Percentiles rank a stretch among this genome's conserved stretches.
phyloP scores from a whole-genome alignment of 1,140 invertebrate genomes.

The Rhopalosiphum maidis region DNA sequence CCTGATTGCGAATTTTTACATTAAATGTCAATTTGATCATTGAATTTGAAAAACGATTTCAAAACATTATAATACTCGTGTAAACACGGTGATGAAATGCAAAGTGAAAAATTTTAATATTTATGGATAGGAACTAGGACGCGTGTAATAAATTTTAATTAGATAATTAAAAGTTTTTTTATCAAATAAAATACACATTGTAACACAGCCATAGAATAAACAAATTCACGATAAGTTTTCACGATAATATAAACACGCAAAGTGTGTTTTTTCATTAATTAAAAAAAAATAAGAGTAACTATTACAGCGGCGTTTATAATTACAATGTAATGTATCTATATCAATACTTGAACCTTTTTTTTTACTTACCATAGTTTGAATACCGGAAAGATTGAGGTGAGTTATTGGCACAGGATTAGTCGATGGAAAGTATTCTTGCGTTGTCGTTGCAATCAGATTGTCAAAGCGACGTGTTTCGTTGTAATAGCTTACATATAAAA shows the following conservation, averaged over 20 bases:
- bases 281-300: not conserved
- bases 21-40: not conserved
- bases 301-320: not conserved
- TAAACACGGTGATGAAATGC: not conserved
- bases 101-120: not conserved
- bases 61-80: not conserved
- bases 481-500: slow-evolving; percentile 20
- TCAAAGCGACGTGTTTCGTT: slow-evolving; percentile 29
- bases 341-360: not conserved
- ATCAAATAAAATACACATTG: not conserved
- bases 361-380: slow-evolving; percentile 15
- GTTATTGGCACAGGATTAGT: not conserved
- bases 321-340: not conserved
- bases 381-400: slow-evolving; percentile 27
- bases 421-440: slow-evolving; percentile 17
- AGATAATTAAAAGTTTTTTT: not conserved
- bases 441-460: not conserved
- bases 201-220: not conserved
- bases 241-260: not conserved
- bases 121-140: not conserved
- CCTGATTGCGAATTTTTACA: not conserved
- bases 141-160: not conserved
- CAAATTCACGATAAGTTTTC: not conserved
- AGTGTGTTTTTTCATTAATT: not conserved
- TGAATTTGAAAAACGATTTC: not conserved